Evolutionary conservation across 2,797 vertebrate genomes (phyloP).

Genomic region (Pterois miles): DNA sequence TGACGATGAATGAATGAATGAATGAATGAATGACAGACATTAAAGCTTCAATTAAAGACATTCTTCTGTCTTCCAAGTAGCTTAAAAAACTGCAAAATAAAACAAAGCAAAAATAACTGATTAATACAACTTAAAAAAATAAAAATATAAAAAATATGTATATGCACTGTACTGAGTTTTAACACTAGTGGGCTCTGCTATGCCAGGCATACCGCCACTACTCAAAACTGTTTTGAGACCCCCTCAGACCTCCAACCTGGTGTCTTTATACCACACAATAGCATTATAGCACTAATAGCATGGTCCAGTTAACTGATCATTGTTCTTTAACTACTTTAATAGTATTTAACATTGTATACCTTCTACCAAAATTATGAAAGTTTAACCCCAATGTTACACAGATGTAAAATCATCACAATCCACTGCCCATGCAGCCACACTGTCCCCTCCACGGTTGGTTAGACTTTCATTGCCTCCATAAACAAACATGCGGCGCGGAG

Average conservation of each 20-base stretch:
- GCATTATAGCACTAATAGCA: too few species aligned
- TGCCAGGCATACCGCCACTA: neutral
- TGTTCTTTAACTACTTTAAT: neutral
- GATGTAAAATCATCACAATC: conserved; percentile 31
- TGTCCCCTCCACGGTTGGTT: conserved; percentile 56
- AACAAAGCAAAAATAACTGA: too few species aligned
- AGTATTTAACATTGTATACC: neutral
- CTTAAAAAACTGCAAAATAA: too few species aligned
- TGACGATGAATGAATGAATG: too few species aligned
- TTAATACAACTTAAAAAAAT: too few species aligned
- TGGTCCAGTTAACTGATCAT: neutral
- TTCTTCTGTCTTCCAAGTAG: too few species aligned
- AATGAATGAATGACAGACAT: too few species aligned
- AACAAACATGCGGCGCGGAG: conserved; percentile 66
- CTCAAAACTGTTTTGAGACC: neutral
- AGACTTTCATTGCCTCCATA: conserved; percentile 65
- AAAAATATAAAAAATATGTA: too few species aligned
- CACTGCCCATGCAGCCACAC: conserved; percentile 6
- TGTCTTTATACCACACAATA: neutral
- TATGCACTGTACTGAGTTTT: too few species aligned
- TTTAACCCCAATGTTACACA: neutral
- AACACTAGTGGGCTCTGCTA: too few species aligned
- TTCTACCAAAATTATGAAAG: conserved; percentile 2
- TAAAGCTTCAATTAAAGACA: too few species aligned
- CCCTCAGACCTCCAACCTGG: neutral